Evolutionary conservation across 2,797 vertebrate species (phyloP).

Genomic region (Brachyrhaphis roseni): DNA sequence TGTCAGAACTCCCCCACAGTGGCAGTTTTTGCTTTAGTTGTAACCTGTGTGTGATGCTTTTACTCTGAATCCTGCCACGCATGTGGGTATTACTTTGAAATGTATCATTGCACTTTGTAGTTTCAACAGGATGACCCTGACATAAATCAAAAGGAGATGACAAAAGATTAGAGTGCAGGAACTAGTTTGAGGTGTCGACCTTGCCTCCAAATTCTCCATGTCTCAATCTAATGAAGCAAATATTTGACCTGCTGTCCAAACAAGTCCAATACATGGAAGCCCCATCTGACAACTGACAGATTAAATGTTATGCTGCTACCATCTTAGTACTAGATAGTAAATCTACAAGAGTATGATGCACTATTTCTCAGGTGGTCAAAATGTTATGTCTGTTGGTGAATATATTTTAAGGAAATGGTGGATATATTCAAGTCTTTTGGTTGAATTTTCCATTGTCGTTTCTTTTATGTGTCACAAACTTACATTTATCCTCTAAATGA

Average conservation of each 20-base stretch:
- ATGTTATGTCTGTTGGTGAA: not conserved
- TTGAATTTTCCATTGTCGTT: not conserved
- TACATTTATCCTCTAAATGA: conserved; percentile 2
- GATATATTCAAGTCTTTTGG: not conserved
- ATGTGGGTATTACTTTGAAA: not conserved
- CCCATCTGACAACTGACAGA: not conserved
- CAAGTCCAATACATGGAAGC: not conserved
- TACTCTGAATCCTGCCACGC: not conserved
- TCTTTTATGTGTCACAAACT: conserved; percentile 1
- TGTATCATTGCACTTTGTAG: not conserved
- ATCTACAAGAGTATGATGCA: not conserved
- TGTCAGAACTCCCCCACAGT: not conserved
- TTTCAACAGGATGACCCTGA: not conserved
- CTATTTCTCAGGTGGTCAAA: not conserved
- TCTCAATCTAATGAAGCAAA: not conserved
- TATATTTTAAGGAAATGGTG: not conserved
- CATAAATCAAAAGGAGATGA: not conserved
- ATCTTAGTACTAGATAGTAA: not conserved
- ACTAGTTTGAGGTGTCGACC: not conserved
- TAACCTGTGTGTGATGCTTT: not conserved
- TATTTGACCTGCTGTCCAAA: not conserved
- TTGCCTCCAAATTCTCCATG: not conserved
- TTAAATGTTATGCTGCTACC: not conserved
- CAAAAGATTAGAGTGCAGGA: not conserved
- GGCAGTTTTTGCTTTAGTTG: not conserved